Evolutionary conservation across 1,140 invertebrate genomes (phyloP).

Genomic region (Ptiloglossa arizonensis): DNA sequence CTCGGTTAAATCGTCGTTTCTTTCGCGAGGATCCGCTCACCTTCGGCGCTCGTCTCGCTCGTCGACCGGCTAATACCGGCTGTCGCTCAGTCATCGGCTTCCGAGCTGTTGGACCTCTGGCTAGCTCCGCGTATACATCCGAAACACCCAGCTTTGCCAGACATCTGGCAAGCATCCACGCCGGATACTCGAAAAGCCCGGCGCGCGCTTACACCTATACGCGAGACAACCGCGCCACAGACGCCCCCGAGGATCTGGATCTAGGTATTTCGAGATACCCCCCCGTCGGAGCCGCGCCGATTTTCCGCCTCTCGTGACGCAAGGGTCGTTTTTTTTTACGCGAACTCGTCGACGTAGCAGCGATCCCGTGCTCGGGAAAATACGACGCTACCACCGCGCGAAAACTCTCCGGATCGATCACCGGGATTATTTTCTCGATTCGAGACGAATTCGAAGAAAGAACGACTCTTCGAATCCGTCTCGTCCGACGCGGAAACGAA

Average conservation of each 20-base stretch:
- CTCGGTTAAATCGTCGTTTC: background rate
- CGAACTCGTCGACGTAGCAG: slow-evolving; percentile 36
- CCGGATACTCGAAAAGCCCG: slow-evolving; percentile 63
- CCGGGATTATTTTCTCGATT: background rate
- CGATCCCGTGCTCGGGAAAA: slow-evolving; percentile 33
- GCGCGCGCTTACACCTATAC: slow-evolving; percentile 45
- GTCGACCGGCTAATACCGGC: slow-evolving; percentile 59
- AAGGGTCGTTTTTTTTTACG: slow-evolving; percentile 13
- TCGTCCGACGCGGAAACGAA: too few species aligned
- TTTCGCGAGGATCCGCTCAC: background rate
- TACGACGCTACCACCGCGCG: slow-evolving; percentile 15
- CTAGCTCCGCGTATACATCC: slow-evolving; percentile 51
- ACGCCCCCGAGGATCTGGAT: slow-evolving; percentile 42
- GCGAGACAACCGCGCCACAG: slow-evolving; percentile 26
- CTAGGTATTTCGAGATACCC: slow-evolving; percentile 62
- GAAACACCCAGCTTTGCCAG: slow-evolving; percentile 61
- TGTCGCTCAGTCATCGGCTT: slow-evolving; percentile 63
- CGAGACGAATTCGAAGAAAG: too few species aligned
- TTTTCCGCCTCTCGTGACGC: slow-evolving; percentile 42
- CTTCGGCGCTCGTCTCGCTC: slow-evolving; percentile 25
- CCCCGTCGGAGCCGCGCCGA: slow-evolving; percentile 35
- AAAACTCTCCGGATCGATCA: background rate
- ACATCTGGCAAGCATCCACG: slow-evolving; percentile 68
- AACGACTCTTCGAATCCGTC: too few species aligned
- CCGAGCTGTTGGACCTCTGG: slow-evolving; percentile 48